These are phyloP conservation scores for Sylvietta virens DNA, from an alignment of 2,113 vertebrate species.

Conservation along the genomic window DNA sequence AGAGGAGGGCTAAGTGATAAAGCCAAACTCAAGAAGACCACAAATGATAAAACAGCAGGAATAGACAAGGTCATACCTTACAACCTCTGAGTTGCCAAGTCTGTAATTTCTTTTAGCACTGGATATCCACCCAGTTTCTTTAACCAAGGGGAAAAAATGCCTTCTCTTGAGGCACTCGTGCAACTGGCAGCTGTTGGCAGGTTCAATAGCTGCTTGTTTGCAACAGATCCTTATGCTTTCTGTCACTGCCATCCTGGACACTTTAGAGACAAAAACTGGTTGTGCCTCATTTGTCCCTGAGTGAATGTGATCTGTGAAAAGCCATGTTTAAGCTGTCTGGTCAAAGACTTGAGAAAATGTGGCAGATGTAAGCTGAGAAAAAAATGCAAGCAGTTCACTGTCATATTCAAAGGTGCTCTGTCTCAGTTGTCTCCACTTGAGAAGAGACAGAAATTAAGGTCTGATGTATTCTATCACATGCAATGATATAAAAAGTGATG, in stretches of 20 bases:
- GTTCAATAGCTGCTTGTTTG: not conserved
- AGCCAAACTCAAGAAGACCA: not conserved
- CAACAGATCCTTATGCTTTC: not conserved
- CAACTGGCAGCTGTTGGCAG: not conserved
- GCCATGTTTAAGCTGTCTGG: not conserved
- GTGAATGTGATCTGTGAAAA: not conserved
- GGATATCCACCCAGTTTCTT: not conserved
- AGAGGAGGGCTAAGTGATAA: not conserved
- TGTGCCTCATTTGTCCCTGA: not conserved
- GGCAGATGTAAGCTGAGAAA: not conserved
- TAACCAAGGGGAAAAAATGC: not conserved
- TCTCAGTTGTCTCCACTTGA: not conserved
- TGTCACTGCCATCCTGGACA: not conserved
- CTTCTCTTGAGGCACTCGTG: not conserved
- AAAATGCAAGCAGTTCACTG: not conserved
- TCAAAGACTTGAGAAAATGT: not conserved
- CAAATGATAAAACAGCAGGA: not conserved
- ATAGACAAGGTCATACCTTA: not conserved
- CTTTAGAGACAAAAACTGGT: not conserved
- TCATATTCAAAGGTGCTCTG: not conserved
- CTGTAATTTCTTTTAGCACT: not conserved
- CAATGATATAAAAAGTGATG: not conserved
- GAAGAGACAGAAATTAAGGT: not conserved
- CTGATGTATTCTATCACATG: not conserved
- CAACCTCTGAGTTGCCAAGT: not conserved